Base-by-base conservation (phyloP, 2,888 invertebrate species). In the Drosophila quinaria region DNA sequence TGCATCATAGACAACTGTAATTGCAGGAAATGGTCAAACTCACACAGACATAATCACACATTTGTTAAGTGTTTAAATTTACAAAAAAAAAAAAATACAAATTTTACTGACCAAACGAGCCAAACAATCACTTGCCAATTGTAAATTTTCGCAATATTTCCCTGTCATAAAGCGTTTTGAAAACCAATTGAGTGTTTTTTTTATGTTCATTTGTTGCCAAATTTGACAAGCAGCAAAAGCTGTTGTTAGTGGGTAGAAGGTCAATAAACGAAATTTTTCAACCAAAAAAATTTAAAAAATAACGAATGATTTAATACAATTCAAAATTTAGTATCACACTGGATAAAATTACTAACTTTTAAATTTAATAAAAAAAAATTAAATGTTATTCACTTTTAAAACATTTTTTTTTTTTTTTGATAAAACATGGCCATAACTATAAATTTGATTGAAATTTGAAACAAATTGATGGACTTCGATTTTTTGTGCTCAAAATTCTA, bases 1-100 rank as follows among this genome's bases (percentile, higher is more conserved):
- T 85, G 70, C 84, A 79, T 85, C 89, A 85, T 60, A 62, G 56
- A 63, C 4, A 44, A 82, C 78, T 61, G 58, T 79, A 85, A 87
- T 85, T 89, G 67, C 89, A 85, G 84, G 84, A 85, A 85, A 79
- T 77, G 63, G 56, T 58, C 56, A 66, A 55, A 70, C 47, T 52
- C 37, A 11, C 50, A 72, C 61, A 63, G 35, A 41, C 39, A 47
- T 54, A 52, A 54, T 44, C 55, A 63, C 37, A 51, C 47, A 42
- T 49, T 63, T 25, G 39, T 35, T 44, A 22, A 52, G 13, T 33
- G 22, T 19, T 61, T 64, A 35, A 58, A 51, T 52, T 59, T 62
- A 41, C 52, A 59, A 60, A 52, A 61, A 8, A 29, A 9, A 29
- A 29, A 8, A 25, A 25, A 25, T 6, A 25, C 6, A 25, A 3